Evolutionary conservation across 2,888 invertebrate species (phyloP).

Genomic region (Euplagia quadripunctaria): DNA sequence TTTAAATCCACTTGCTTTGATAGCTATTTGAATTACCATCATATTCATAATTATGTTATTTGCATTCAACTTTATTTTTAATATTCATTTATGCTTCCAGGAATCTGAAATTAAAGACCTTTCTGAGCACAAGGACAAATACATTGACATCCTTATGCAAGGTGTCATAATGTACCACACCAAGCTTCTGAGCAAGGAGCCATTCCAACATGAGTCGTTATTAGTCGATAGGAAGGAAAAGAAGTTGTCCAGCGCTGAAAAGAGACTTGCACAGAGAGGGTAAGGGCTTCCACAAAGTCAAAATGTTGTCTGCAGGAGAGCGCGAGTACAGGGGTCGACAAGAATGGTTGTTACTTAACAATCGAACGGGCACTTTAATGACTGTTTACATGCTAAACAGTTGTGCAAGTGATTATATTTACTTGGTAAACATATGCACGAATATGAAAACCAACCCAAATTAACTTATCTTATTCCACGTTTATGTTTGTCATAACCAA

Average conservation of each 20-base stretch:
- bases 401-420: too few relatives aligned
- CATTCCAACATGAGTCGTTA: conserved; percentile 98
- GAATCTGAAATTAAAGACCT: conserved; percentile 93
- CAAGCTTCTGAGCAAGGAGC: conserved; percentile 91
- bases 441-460: too few relatives aligned
- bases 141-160: conserved; percentile 94
- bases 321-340: background rate
- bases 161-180: conserved; percentile 90
- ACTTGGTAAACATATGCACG: too few relatives aligned
- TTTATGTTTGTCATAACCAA: too few relatives aligned
- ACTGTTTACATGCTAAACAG: too few relatives aligned
- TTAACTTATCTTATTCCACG: too few relatives aligned
- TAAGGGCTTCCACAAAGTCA: conserved; percentile 48
- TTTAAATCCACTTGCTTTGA: too few relatives aligned
- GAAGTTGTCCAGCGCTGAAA: conserved; percentile 97
- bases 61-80: background rate
- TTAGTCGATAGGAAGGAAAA: conserved; percentile 98
- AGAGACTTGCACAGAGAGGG: conserved; percentile 95
- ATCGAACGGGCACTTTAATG: background rate
- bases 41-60: too few relatives aligned
- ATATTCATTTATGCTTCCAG: conserved; percentile 50
- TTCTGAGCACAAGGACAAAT: conserved; percentile 90
- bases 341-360: background rate
- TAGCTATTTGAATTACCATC: too few relatives aligned
- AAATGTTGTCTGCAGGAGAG: background rate